These are phyloP conservation scores for Australoheros scitulus DNA, from an alignment of 2,113 vertebrate species.

Conservation along the genomic window DNA sequence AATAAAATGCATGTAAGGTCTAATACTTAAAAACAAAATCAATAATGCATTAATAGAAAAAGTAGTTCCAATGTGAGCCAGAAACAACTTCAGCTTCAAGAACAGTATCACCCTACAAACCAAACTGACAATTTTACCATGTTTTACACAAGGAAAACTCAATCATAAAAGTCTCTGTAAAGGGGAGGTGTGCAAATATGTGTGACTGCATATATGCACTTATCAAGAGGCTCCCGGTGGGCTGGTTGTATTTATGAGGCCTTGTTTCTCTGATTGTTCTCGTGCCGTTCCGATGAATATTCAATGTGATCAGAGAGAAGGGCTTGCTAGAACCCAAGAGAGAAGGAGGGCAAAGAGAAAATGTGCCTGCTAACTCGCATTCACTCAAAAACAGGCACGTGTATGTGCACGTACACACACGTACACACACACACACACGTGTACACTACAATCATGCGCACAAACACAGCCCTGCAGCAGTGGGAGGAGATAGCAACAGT, in stretches of 20 bases:
- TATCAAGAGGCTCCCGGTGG: slow-evolving; percentile 67
- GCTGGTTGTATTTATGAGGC: slow-evolving; percentile 70
- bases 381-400: slow-evolving; percentile 35
- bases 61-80: not conserved
- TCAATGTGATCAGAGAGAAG: slow-evolving; percentile 69
- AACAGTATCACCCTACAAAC: not conserved
- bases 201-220: slow-evolving; percentile 60
- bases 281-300: slow-evolving; percentile 72
- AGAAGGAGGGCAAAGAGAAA: slow-evolving; percentile 66
- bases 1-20: not conserved
- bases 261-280: slow-evolving; percentile 75
- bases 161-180: slow-evolving; percentile 21
- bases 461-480: slow-evolving; percentile 80
- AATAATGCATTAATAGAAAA: not conserved
- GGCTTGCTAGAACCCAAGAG: slow-evolving; percentile 64
- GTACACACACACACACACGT: slow-evolving; percentile 33
- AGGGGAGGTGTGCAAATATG: slow-evolving; percentile 38
- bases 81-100: not conserved
- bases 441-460: slow-evolving; percentile 12
- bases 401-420: not conserved
- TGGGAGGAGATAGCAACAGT: slow-evolving; percentile 91
- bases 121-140: slow-evolving; percentile 9
- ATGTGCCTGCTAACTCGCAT: slow-evolving; percentile 54
- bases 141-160: slow-evolving; percentile 19
- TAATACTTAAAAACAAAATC: not conserved